Evolutionary conservation across 2,888 invertebrate genomes (phyloP).

Genomic region (Orchestes rusci): DNA sequence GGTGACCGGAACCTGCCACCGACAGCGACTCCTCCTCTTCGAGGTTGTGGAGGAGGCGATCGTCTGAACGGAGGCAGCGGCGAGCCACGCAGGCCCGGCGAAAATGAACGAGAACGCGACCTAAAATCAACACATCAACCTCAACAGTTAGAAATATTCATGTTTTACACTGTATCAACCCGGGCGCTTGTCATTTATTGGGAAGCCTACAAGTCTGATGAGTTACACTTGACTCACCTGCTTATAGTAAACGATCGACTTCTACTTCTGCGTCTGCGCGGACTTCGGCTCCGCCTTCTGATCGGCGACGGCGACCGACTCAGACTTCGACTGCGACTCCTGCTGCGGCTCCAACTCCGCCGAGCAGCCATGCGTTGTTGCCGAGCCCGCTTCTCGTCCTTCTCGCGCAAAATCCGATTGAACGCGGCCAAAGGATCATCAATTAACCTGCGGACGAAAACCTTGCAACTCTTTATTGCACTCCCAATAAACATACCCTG

Average conservation of each 20-base stretch:
- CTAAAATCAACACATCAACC: constrained; percentile 42
- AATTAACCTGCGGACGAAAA: constrained; percentile 53
- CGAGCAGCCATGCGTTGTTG: constrained; percentile 44
- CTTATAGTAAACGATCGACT: constrained; percentile 50
- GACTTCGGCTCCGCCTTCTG: constrained; percentile 37
- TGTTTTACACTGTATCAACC: too few relatives aligned
- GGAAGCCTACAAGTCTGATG: too few relatives aligned
- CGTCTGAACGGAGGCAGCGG: constrained; percentile 39
- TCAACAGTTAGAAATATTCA: too few relatives aligned
- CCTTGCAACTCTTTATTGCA: not conserved
- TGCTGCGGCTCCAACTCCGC: constrained; percentile 47
- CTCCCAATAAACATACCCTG: constrained; percentile 40
- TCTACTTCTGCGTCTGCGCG: constrained; percentile 36
- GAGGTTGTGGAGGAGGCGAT: constrained; percentile 34
- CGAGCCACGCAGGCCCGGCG: constrained; percentile 49
- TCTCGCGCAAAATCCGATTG: constrained; percentile 78
- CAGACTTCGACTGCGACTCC: constrained; percentile 42
- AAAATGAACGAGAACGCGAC: constrained; percentile 58
- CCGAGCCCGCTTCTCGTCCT: constrained; percentile 61
- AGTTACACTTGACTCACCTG: constrained; percentile 47
- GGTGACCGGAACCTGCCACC: constrained; percentile 47
- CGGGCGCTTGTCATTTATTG: too few relatives aligned
- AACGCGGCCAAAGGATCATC: constrained; percentile 84
- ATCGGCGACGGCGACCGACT: constrained; percentile 42
- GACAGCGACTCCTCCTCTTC: too few relatives aligned